phyloP scores from a whole-genome alignment of 2,113 vertebrate species.

The Petaurus breviceps region DNA sequence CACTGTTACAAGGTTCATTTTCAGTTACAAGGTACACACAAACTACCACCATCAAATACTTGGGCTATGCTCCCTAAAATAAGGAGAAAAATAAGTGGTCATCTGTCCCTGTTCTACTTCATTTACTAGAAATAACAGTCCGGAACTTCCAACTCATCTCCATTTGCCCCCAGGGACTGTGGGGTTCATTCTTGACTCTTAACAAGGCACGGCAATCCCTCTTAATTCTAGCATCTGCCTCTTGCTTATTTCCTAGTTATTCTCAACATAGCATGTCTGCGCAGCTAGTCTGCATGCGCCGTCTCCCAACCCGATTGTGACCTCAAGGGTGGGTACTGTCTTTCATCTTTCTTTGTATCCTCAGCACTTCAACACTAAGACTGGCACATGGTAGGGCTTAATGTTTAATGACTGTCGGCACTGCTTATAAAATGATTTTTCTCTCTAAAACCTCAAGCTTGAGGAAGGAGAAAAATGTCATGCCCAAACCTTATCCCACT shows the following conservation, averaged over 20 bases:
- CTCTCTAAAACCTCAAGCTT: background rate
- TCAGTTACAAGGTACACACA: constrained; percentile 79
- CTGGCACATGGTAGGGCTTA: background rate
- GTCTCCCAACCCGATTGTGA: background rate
- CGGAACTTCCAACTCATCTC: constrained; percentile 41
- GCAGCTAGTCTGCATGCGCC: background rate
- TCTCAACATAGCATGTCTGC: background rate
- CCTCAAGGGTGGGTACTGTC: too few species aligned
- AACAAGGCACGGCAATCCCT: background rate
- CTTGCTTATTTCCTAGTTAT: background rate
- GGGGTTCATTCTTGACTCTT: background rate
- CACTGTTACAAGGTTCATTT: constrained; percentile 81
- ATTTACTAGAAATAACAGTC: constrained; percentile 54
- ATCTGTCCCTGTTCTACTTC: constrained; percentile 56
- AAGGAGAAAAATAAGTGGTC: constrained; percentile 67
- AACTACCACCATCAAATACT: constrained; percentile 69
- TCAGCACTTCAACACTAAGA: background rate
- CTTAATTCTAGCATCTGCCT: background rate
- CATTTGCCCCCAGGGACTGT: background rate
- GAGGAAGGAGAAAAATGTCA: background rate
- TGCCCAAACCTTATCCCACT: background rate
- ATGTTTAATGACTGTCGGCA: background rate
- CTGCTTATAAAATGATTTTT: background rate
- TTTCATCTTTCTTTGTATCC: background rate
- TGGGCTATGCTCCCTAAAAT: constrained; percentile 73